Percentiles rank a stretch among this genome's conserved stretches.
phyloP scores from a whole-genome alignment of 1,140 invertebrate species.

The Zaprionus taronus region DNA sequence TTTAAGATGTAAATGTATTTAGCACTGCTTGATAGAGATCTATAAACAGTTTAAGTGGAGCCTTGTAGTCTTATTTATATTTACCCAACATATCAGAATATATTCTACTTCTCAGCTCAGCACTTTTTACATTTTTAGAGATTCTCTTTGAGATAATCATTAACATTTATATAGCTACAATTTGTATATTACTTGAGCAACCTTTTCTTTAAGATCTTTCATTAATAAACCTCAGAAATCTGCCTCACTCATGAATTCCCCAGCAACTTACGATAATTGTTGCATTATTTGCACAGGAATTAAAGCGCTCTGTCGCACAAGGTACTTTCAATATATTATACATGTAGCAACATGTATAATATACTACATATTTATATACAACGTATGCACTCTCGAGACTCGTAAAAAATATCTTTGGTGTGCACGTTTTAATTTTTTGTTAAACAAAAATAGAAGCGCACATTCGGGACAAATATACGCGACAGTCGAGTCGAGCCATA shows the following conservation, averaged over 20 bases:
- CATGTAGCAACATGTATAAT: background rate
- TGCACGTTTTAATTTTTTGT: conserved; percentile 47
- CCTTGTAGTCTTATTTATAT: too few relatives aligned
- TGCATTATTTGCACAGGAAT: conserved; percentile 2
- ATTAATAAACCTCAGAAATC: too few relatives aligned
- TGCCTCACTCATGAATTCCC: background rate
- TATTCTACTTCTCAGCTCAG: too few relatives aligned
- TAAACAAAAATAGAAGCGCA: conserved; percentile 44
- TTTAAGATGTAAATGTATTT: too few relatives aligned
- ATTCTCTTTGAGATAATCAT: too few relatives aligned
- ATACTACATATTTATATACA: conserved; percentile 23
- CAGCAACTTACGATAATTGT: background rate
- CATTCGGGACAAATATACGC: conserved; percentile 68
- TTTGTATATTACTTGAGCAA: too few relatives aligned
- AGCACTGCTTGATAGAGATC: too few relatives aligned
- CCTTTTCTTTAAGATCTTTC: too few relatives aligned
- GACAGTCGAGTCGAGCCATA: background rate
- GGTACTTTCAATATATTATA: background rate
- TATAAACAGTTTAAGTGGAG: too few relatives aligned
- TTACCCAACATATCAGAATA: too few relatives aligned
- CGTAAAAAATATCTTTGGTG: conserved; percentile 53
- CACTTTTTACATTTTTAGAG: too few relatives aligned
- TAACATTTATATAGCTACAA: too few relatives aligned
- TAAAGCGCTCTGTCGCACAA: background rate
- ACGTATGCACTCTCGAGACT: conserved; percentile 45